phyloP scores from a whole-genome alignment of 2,888 invertebrate genomes.

The Invenusta paracnida region DNA sequence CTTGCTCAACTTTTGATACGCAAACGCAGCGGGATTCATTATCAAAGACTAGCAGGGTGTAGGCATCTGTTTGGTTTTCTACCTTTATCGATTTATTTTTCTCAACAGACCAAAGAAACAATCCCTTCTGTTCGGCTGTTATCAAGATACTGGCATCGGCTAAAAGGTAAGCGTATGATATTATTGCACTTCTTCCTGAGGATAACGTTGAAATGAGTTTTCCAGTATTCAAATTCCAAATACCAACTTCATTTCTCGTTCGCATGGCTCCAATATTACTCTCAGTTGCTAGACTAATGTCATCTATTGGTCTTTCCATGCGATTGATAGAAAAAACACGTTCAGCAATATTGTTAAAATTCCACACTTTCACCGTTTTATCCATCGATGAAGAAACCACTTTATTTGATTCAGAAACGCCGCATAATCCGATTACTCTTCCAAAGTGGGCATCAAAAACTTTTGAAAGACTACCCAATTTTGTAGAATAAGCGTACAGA shows the following conservation, averaged over 20 bases:
- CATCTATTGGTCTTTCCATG: constrained; percentile 80
- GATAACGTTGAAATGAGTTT: constrained; percentile 50
- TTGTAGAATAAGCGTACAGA: constrained; percentile 85
- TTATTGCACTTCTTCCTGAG: neutral
- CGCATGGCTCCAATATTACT: constrained; percentile 80
- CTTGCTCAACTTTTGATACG: neutral
- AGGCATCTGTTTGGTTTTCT: constrained; percentile 75
- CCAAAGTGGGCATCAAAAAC: constrained; percentile 93
- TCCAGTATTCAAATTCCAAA: constrained; percentile 85
- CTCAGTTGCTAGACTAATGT: constrained; percentile 68
- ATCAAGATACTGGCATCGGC: neutral
- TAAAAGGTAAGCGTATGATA: neutral
- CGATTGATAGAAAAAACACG: constrained; percentile 79
- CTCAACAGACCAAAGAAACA: constrained; percentile 77
- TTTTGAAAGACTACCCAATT: constrained; percentile 73
- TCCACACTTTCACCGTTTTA: constrained; percentile 96
- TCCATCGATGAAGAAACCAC: constrained; percentile 93
- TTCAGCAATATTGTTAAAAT: constrained; percentile 95
- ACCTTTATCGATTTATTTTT: constrained; percentile 73
- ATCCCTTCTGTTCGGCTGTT: constrained; percentile 67
- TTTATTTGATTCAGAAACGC: constrained; percentile 69
- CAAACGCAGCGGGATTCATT: neutral
- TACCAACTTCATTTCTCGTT: constrained; percentile 85
- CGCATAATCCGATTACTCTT: constrained; percentile 82
- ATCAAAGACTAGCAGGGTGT: constrained; percentile 64